Base-by-base conservation (phyloP, 2,797 vertebrate genomes). In the Poecilia wingei region DNA sequence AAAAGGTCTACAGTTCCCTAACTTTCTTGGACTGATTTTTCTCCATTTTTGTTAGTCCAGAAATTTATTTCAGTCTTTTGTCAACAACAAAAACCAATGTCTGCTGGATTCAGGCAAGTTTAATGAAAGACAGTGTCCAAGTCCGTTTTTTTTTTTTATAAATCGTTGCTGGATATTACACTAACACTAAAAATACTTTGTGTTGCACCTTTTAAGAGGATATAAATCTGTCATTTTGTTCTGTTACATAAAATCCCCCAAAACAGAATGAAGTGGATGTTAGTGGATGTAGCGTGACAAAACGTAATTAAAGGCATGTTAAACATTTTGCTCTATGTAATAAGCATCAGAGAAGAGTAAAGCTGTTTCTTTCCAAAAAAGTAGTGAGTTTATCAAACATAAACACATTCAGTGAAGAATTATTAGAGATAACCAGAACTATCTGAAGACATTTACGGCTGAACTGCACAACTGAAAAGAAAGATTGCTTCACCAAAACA, bases 401-500 rank as follows among this genome's bases (percentile, higher is more conserved):
- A 33, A 31, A 36, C 31, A 20, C 3, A 64, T 64, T 64, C 59
- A 64, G 0, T 33, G 31, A 64, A 64, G 16, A 64, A 64, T 47
- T 4, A 31, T 28, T 16, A 47, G n/a, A 1, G 18, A 18, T n/a
- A 46, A 75, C 46, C 6, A 70, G 53, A 33, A 70, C 2, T 41
- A 4, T 76, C 20, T 28, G 20, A 46, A 77, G 14, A 28, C 33
- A 43, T 70, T 3, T 76, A 70, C 33, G 7, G 43, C 25, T 80
- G 0, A 74, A 78, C 14, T 59, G 25, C 53, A 7, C 9, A 69
- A 39, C 73, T 74, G 20, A 77, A 81, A n/a, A 69, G 43, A 4
- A 80, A 59, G 74, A 84, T 74, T 79, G 61, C 46, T 33, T 25
- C 22, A 79, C 51, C 0, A 55, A 81, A 82, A 78, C 25, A 43